phyloP scores from a whole-genome alignment of 2,888 invertebrate genomes.

The Drosophila quinaria region DNA sequence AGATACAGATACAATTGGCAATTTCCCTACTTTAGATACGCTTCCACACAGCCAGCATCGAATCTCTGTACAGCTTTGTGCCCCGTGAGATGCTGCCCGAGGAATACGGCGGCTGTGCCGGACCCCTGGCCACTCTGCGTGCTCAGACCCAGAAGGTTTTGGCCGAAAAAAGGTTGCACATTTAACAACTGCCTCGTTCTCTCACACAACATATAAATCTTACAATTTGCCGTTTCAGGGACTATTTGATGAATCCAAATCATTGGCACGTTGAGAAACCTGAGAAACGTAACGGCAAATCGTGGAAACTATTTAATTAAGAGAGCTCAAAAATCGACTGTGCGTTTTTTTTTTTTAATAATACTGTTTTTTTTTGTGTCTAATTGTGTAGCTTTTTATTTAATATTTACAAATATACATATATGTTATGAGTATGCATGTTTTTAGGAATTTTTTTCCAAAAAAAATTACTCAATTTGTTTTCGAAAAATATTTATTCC shows the following conservation, averaged over 20 bases:
- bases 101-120: conserved; percentile 81
- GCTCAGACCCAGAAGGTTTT: conserved; percentile 87
- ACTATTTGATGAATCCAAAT: conserved; percentile 87
- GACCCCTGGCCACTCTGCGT: conserved; percentile 86
- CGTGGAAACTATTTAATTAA: conserved; percentile 65
- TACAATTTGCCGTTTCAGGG: conserved; percentile 84
- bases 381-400: conserved; percentile 26
- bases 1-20: not conserved
- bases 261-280: conserved; percentile 87
- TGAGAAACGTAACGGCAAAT: conserved; percentile 61
- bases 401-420: conserved; percentile 2
- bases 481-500: too few relatives aligned
- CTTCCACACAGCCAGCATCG: conserved; percentile 89
- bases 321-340: not conserved
- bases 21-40: conserved; percentile 86
- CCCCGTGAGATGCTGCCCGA: conserved; percentile 84
- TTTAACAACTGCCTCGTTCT: not conserved
- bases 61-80: conserved; percentile 88
- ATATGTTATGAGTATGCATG: conserved; percentile 1
- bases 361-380: conserved; percentile 9
- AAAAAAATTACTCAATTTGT: too few relatives aligned
- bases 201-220: not conserved
- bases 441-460: not conserved
- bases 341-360: not conserved
- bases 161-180: conserved; percentile 87